Base-by-base conservation (phyloP, 2,113 vertebrate genomes). In the Rhinichthys klamathensis region DNA sequence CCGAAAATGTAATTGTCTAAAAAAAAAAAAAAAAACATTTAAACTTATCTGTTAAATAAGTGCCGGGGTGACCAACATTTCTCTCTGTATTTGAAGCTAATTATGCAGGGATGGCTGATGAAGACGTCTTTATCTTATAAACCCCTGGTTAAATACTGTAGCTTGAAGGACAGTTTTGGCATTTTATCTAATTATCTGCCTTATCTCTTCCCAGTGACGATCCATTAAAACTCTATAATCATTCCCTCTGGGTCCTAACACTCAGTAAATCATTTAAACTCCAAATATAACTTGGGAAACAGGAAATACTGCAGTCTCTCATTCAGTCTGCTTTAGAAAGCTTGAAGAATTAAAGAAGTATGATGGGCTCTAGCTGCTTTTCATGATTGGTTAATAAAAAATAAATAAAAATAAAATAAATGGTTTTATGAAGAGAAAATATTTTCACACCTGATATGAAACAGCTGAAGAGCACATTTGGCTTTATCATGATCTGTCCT, bases 401-500 rank as follows among this genome's bases (percentile, higher is more conserved):
- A 8, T 5, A 30, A 1, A 30, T 30, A 30, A 30, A 38, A 38
- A 41, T 38, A 38, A 41, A 70, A 70, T 5, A 23, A 38, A 70
- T 23, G 35, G 4, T 8, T 70, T 70, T 70, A 70, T 70, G 1
- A 4, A 18, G 3, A 21, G 23, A 67, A 32, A 18, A 61, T 49
- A 46, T 63, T 18, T 61, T 11, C 58, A 67, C 1, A 60, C 56
- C 25, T 54, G 63, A 69, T 69, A 49, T 82, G 18, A 35, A 82
- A 82, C 80, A 69, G 80, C 80, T 69, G 44, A 82, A 67, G 2
- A 35, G 80, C 60, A 46, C 25, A 69, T 82, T 49, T 54, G 60
- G 54, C 65, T 84, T 76, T 49, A 86, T 80, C 77, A 61, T 11
- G 18, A 79, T 49, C 54, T 41, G 21, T 90, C 83, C 32, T 84